Base-by-base conservation (phyloP, 2,797 vertebrate species). In the Bovichtus diacanthus region DNA sequence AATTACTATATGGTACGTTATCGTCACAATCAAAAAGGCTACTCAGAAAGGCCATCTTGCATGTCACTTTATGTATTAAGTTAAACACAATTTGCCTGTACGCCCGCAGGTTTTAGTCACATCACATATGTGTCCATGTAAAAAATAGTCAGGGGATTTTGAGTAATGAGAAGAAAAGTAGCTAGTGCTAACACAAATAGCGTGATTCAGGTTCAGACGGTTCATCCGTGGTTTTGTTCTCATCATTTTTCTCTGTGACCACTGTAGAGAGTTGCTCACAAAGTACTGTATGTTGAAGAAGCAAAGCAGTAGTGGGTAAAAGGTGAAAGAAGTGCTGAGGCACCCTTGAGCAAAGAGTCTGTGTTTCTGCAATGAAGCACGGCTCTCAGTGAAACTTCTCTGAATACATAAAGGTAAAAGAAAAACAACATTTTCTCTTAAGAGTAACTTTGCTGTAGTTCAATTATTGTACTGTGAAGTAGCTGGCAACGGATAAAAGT, bases 401-500 rank as follows among this genome's bases (percentile, higher is more conserved):
- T 51, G 12, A 50, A 43, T 58, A 50, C 50, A 56, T 7, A n/a
- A 39, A 53, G 11, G 27, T 39, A 11, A n/a, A 29, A 10, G n/a
- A 54, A 75, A 60, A 53, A 36, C 34, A 66, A 12, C 2, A 36
- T 53, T 46, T 53, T 43, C 25, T 58, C 50, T 43, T 13, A 2
- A 53, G 25, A 44, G 10, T 16, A 10, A 58, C 58, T 82, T 58
- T 13, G 19, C 53, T 47, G 23, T 13, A 11, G 59, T 58, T 77
- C 4, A 34, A 0, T 58, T 66, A 4, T n/a, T 64, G 34, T 46
- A n/a, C 36, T 23, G 46, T 61, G 29, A 75, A 74, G 56, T 7
- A 29, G 23, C 68, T 64, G 60, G 54, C 51, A 61, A 74, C 47
- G 36, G 56, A 75, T 71, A 50, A 67, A 81, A 71, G 56, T 25